phyloP scores from a whole-genome alignment of 2,113 vertebrate genomes.

The Cisticola juncidis region DNA sequence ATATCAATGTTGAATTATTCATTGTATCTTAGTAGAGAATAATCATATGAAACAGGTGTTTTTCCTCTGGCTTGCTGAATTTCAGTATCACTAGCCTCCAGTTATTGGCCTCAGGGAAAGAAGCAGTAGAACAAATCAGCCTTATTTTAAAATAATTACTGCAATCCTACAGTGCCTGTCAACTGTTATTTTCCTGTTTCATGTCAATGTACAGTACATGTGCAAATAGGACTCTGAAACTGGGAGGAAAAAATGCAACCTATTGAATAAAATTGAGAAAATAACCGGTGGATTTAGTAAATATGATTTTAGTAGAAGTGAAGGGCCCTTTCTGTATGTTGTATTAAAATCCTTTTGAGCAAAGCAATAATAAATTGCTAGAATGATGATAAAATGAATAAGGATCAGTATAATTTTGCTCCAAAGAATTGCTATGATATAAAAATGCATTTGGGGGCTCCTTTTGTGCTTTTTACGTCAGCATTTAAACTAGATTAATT shows the following conservation, averaged over 20 bases:
- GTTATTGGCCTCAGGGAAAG: constrained; percentile 53
- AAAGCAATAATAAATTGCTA: constrained; percentile 39
- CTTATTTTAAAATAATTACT: constrained; percentile 73
- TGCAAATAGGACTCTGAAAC: constrained; percentile 36
- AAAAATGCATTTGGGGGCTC: constrained; percentile 34
- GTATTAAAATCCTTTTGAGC: constrained; percentile 47
- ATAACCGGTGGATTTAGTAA: constrained; percentile 28
- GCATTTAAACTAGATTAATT: constrained; percentile 44
- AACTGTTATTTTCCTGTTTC: constrained; percentile 59
- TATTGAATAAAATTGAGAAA: constrained; percentile 46
- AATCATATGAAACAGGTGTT: constrained; percentile 70
- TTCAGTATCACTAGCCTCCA: constrained; percentile 62
- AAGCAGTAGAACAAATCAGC: constrained; percentile 69
- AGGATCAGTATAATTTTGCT: constrained; percentile 52
- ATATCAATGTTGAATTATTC: constrained; percentile 73
- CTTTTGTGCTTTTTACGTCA: constrained; percentile 54
- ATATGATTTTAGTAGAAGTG: constrained; percentile 7
- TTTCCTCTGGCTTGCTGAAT: constrained; percentile 62
- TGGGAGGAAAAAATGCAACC: neutral
- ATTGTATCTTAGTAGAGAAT: constrained; percentile 68
- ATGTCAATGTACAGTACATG: constrained; percentile 5
- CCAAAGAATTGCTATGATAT: constrained; percentile 41
- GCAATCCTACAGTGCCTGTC: constrained; percentile 63
- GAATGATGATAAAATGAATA: constrained; percentile 1
- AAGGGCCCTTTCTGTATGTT: neutral